These are phyloP conservation scores for Gryon sp. DNA, from an alignment of 1,140 invertebrate species.

Conservation along the genomic window DNA sequence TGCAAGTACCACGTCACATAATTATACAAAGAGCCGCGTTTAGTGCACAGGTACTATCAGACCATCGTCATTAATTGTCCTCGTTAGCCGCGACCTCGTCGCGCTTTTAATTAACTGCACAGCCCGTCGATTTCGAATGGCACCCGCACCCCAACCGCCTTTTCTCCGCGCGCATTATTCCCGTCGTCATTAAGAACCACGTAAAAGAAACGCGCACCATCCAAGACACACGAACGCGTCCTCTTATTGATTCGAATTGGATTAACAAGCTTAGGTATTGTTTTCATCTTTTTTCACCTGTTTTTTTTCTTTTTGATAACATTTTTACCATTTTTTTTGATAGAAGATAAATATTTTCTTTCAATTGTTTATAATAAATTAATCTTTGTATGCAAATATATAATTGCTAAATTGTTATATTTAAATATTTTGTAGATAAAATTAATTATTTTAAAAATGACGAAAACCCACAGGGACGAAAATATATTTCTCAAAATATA, in stretches of 20 bases:
- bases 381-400: too few relatives aligned
- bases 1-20: conserved; percentile 52
- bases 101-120: conserved; percentile 65
- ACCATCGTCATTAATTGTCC: conserved; percentile 65
- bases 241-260: conserved; percentile 37
- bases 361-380: too few relatives aligned
- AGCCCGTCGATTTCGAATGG: conserved; percentile 60
- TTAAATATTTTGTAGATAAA: too few relatives aligned
- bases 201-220: conserved; percentile 48
- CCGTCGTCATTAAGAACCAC: conserved; percentile 45
- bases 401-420: too few relatives aligned
- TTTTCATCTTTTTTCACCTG: conserved; percentile 1
- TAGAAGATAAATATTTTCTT: too few relatives aligned
- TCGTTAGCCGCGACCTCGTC: conserved; percentile 64
- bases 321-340: not conserved
- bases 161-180: conserved; percentile 51
- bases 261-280: conserved; percentile 45
- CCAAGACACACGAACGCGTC: conserved; percentile 35
- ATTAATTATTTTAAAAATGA: too few relatives aligned
- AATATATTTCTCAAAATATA: too few relatives aligned
- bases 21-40: conserved; percentile 61
- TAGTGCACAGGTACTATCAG: conserved; percentile 60
- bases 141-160: conserved; percentile 23
- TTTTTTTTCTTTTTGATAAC: not conserved
- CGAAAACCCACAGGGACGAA: too few relatives aligned